phyloP scores from a whole-genome alignment of 64 coral and sea anemone genomes.

The Montipora capricornis region DNA sequence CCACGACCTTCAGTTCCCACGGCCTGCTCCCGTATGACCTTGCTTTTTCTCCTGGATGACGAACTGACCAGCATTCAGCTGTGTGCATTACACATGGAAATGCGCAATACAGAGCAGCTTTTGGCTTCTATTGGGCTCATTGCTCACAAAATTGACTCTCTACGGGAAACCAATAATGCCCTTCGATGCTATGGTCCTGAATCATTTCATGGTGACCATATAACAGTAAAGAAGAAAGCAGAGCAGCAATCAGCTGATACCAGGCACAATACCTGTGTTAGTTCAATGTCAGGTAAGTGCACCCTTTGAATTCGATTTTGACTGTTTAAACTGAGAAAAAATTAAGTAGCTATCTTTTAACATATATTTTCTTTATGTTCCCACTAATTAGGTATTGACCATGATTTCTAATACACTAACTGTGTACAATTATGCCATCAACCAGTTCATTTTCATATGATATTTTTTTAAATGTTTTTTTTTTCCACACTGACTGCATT shows the following conservation, averaged over 20 bases:
- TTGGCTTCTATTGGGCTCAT: slow-evolving; percentile 44
- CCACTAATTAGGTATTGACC: too few species aligned
- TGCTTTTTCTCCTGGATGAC: slow-evolving; percentile 71
- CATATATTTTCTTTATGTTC: too few species aligned
- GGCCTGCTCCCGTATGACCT: slow-evolving; percentile 18
- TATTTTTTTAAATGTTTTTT: too few species aligned
- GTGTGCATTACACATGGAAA: slow-evolving; percentile 68
- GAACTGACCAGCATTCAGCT: slow-evolving; percentile 53
- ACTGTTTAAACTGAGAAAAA: too few species aligned
- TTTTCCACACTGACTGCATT: too few species aligned
- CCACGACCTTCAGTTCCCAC: too few species aligned
- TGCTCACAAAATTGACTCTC: slow-evolving; percentile 30
- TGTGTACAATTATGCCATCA: too few species aligned
- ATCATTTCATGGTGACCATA: slow-evolving; percentile 1
- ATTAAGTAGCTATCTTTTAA: too few species aligned
- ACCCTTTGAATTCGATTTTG: too few species aligned
- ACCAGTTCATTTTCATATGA: too few species aligned
- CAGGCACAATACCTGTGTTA: slow-evolving; percentile 4
- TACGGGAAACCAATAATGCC: slow-evolving; percentile 20
- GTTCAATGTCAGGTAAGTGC: slow-evolving; percentile 42
- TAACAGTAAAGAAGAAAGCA: slow-evolving; percentile 33
- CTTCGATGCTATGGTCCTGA: slow-evolving; percentile 26
- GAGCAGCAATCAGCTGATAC: slow-evolving; percentile 32
- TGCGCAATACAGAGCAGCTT: slow-evolving; percentile 65
- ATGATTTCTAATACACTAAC: too few species aligned